These are phyloP conservation scores for Chrysoperla carnea DNA, from an alignment of 1,140 invertebrate species.

Conservation along the genomic window DNA sequence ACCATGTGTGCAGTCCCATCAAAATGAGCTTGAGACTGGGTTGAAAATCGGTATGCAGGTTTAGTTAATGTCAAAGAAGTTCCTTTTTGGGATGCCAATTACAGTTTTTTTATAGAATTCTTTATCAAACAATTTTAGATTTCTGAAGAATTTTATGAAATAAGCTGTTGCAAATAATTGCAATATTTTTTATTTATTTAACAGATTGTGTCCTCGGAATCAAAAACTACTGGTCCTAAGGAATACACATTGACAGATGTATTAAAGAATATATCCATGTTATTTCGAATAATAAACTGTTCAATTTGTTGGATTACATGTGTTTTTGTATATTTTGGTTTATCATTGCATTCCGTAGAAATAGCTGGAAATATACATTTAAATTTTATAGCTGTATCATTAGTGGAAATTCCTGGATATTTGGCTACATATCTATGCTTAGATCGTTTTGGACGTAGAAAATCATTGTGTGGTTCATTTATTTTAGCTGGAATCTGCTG, in stretches of 20 bases:
- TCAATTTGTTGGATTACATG: constrained; percentile 29
- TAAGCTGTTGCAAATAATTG: too few relatives aligned
- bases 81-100: too few relatives aligned
- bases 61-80: too few relatives aligned
- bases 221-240: too few relatives aligned
- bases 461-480: constrained; percentile 29
- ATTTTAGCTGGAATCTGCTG: constrained; percentile 23
- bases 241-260: not conserved
- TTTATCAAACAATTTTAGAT: too few relatives aligned
- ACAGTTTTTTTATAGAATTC: too few relatives aligned
- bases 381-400: constrained; percentile 29
- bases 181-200: too few relatives aligned
- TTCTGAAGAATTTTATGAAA: too few relatives aligned
- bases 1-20: too few relatives aligned
- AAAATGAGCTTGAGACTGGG: too few relatives aligned
- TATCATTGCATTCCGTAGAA: constrained; percentile 40
- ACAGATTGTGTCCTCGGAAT: too few relatives aligned
- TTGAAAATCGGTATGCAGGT: too few relatives aligned
- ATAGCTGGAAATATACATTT: constrained; percentile 32
- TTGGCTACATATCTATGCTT: constrained; percentile 28
- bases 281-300: constrained; percentile 26
- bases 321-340: constrained; percentile 41
- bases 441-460: constrained; percentile 35
- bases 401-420: constrained; percentile 34
- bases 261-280: constrained; percentile 19